These are phyloP conservation scores for Dinocampus coccinellae DNA, from an alignment of 2,888 invertebrate genomes.

Conservation along the genomic window DNA sequence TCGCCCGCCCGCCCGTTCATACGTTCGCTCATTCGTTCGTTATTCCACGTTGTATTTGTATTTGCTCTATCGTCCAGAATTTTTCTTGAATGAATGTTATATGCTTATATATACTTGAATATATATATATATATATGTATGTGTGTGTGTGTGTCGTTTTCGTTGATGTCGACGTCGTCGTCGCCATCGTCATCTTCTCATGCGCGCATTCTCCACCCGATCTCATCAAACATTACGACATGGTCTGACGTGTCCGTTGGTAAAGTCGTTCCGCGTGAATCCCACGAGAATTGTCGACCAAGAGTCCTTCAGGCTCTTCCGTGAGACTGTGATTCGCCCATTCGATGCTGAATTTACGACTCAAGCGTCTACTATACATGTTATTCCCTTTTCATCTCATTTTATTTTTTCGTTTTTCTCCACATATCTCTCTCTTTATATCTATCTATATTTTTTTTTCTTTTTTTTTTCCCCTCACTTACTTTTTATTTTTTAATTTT, in stretches of 20 bases:
- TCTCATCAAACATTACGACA: constrained; percentile 40
- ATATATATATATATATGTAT: not conserved
- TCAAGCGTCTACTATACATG: not conserved
- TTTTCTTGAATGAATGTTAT: constrained; percentile 3
- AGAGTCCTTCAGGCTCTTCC: constrained; percentile 7
- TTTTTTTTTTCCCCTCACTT: no score
- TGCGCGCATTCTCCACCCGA: constrained; percentile 24
- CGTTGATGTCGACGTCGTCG: not conserved
- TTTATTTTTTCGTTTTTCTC: not conserved
- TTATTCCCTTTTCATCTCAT: not conserved
- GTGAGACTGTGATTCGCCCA: constrained; percentile 17
- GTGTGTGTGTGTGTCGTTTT: not conserved
- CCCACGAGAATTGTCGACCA: constrained; percentile 22
- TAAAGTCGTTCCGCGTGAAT: constrained; percentile 22
- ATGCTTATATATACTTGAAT: not conserved
- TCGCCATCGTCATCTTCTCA: constrained; percentile 3
- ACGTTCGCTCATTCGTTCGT: constrained; percentile 31
- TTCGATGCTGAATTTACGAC: constrained; percentile 22
- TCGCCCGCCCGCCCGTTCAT: constrained; percentile 21
- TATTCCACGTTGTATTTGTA: not conserved
- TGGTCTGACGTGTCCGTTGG: constrained; percentile 28
- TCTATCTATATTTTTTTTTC: no score
- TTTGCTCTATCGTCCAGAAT: not conserved
- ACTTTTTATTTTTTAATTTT: no score
- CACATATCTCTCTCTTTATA: no score